A percentile compares a stretch with the other conserved stretches of the same genome.
Evolutionary conservation across 2,797 vertebrate genomes (phyloP).

Genomic region (Betta splendens): DNA sequence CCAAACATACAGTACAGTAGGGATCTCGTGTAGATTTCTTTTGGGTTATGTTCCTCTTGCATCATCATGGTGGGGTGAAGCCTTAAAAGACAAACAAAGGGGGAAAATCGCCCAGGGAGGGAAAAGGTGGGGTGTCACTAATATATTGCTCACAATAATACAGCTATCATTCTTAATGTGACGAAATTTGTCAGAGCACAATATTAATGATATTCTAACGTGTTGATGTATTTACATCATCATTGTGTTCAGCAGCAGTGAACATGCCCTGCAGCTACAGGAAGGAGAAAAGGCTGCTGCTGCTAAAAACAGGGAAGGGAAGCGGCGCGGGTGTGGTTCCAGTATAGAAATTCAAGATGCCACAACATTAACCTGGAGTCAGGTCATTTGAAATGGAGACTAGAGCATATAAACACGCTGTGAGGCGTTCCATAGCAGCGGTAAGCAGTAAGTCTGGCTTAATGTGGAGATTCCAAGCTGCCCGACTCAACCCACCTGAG

Average conservation of each 20-base stretch:
- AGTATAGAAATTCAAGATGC: background rate
- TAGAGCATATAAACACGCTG: background rate
- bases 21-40: conserved; percentile 2
- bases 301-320: background rate
- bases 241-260: conserved; percentile 2
- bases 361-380: background rate
- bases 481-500: too few relatives aligned
- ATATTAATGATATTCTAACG: background rate
- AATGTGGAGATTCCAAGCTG: too few relatives aligned
- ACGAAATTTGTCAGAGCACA: background rate
- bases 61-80: too few relatives aligned
- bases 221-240: background rate
- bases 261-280: too few relatives aligned
- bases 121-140: background rate
- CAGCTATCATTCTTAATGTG: background rate
- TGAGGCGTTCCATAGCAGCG: background rate
- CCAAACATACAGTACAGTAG: conserved; percentile 1
- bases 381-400: background rate
- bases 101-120: background rate
- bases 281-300: conserved; percentile 6
- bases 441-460: too few relatives aligned
- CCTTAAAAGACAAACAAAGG: too few relatives aligned
- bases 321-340: background rate
- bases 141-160: background rate
- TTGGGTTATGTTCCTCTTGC: conserved; percentile 24